These are phyloP conservation scores for Cordilura impudica DNA, from an alignment of 2,888 invertebrate species.

Conservation along the genomic window DNA sequence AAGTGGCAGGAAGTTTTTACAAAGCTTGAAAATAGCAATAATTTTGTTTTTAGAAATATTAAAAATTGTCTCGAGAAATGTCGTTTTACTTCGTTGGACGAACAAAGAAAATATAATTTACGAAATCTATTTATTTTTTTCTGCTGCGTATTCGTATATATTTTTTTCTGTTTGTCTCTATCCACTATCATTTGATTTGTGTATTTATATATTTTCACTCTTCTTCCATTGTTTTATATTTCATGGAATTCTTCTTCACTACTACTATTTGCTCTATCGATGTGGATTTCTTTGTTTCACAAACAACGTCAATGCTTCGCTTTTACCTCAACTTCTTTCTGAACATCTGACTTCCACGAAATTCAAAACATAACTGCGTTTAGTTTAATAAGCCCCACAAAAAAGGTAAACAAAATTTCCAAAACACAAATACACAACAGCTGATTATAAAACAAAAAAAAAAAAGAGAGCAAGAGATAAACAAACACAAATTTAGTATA, in stretches of 20 bases:
- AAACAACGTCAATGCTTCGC: background rate
- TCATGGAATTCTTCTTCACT: constrained; percentile 42
- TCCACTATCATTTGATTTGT: constrained; percentile 29
- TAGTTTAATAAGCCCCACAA: constrained; percentile 17
- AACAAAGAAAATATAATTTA: constrained; percentile 63
- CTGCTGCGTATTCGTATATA: constrained; percentile 43
- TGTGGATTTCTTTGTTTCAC: constrained; percentile 9
- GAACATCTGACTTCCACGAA: constrained; percentile 53
- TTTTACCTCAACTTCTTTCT: background rate
- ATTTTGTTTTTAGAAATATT: constrained; percentile 4
- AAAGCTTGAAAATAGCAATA: background rate
- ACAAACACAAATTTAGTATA: background rate
- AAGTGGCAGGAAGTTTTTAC: no score
- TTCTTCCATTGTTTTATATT: constrained; percentile 30
- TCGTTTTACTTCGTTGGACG: constrained; percentile 56
- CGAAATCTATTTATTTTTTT: constrained; percentile 46
- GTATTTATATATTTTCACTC: background rate
- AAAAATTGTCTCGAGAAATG: constrained; percentile 38
- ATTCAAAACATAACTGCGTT: constrained; percentile 56
- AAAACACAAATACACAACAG: constrained; percentile 13
- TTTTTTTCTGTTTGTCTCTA: constrained; percentile 27
- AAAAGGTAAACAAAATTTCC: constrained; percentile 52
- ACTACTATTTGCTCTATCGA: constrained; percentile 1
- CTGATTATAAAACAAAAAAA: constrained; percentile 21
- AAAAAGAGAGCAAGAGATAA: background rate